Conservation (phyloP, 2,797 vertebrate species). For the Nothura maculosa region DNA sequence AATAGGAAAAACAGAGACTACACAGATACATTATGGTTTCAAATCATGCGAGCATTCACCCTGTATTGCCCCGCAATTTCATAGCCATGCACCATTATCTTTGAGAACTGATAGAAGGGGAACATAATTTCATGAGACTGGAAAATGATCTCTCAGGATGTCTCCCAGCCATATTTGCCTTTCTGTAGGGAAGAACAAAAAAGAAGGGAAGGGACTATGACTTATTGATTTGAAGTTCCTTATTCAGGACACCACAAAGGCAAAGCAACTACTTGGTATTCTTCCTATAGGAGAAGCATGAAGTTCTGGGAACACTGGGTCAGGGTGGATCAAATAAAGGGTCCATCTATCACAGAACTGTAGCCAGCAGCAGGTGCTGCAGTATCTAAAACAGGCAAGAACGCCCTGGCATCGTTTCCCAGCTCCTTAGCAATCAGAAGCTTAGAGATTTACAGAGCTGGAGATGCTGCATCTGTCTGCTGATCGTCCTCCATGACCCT, state of each 20-base stretch:
- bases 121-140: conserved; percentile 34
- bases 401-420: neutral
- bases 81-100: conserved; percentile 19
- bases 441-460: conserved; percentile 35
- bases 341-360: neutral
- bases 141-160: conserved; percentile 30
- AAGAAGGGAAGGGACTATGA: neutral
- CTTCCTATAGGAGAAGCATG: neutral
- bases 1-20: neutral
- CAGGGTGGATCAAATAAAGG: conserved; percentile 33
- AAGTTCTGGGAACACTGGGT: neutral
- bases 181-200: neutral
- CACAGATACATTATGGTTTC: neutral
- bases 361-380: neutral
- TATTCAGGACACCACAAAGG: neutral
- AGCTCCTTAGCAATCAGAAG: conserved; percentile 26
- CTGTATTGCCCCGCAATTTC: neutral
- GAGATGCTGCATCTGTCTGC: conserved; percentile 27
- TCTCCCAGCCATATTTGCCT: neutral
- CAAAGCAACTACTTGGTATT: neutral
- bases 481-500: conserved; percentile 4
- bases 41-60: conserved; percentile 16
- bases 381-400: neutral
- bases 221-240: neutral
- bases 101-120: neutral